A percentile compares a stretch with the other conserved stretches of the same genome.
Conservation (phyloP, 2,888 invertebrate genomes). For the Listrodromus nycthemerus region DNA sequence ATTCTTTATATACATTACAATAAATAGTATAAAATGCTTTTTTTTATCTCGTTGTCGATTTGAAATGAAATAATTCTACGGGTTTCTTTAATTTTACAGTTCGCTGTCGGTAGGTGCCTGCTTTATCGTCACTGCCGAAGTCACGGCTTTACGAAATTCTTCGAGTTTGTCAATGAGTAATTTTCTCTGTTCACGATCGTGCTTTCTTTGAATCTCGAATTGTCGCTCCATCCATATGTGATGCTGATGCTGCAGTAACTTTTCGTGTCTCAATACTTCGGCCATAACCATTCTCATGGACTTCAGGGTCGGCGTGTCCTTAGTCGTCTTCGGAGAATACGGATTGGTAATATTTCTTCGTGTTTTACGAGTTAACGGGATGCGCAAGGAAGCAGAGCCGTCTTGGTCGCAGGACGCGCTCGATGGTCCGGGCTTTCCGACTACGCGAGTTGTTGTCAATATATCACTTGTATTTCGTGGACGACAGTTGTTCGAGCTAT, state of each 20-base stretch:
- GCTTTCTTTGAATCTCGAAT: constrained; percentile 74
- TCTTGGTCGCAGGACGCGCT: background rate
- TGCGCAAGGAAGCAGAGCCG: background rate
- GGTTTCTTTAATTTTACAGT: background rate
- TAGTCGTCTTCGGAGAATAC: constrained; percentile 16
- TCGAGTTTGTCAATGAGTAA: constrained; percentile 70
- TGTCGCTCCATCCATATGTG: constrained; percentile 75
- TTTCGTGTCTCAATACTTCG: constrained; percentile 69
- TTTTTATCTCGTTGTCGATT: background rate
- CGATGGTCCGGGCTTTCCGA: constrained; percentile 32
- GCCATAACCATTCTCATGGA: constrained; percentile 50
- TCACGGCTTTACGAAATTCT: constrained; percentile 65
- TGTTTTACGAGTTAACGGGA: background rate
- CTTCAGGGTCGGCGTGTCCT: constrained; percentile 30
- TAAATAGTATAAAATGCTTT: background rate
- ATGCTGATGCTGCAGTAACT: constrained; percentile 72
- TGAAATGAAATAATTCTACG: background rate
- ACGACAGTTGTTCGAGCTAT: background rate
- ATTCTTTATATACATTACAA: constrained; percentile 8
- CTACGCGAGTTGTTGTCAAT: background rate
- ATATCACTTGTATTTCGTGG: background rate
- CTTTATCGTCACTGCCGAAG: background rate
- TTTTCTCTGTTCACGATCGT: constrained; percentile 70
- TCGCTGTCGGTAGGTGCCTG: constrained; percentile 1
- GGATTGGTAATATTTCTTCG: constrained; percentile 8